Evolutionary conservation across 2,888 invertebrate genomes (phyloP).

Genomic region (Aspidapion aeneum): DNA sequence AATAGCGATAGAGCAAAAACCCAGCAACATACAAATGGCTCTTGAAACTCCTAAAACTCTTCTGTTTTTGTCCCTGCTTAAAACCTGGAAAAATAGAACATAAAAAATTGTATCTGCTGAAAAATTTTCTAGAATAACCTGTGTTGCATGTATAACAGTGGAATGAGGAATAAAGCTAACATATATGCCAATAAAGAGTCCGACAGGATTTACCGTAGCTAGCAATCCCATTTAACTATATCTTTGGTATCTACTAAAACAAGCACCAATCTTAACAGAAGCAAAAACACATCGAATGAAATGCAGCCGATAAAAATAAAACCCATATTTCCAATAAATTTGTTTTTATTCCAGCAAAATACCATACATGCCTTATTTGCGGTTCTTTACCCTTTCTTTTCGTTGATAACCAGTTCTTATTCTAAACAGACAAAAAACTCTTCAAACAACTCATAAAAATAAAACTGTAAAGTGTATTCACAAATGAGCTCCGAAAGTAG

Average conservation of each 20-base stretch:
- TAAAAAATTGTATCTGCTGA: not conserved
- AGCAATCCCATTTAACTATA: not conserved
- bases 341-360: not conserved
- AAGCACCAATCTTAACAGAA: not conserved
- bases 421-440: too few species aligned
- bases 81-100: not conserved
- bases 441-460: too few species aligned
- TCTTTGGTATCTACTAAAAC: not conserved
- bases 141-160: not conserved
- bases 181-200: not conserved
- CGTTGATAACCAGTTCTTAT: too few species aligned
- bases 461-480: not conserved
- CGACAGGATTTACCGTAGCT: not conserved
- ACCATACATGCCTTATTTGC: too few species aligned
- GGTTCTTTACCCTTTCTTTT: too few species aligned
- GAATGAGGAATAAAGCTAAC: not conserved
- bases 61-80: not conserved
- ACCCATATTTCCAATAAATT: not conserved
- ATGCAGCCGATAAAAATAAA: not conserved
- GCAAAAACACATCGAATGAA: not conserved
- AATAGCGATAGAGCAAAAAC: not conserved
- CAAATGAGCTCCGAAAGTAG: not conserved
- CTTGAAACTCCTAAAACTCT: not conserved
- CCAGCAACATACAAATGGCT: not conserved
- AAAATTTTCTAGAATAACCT: not conserved